Base-by-base conservation (phyloP, 2,113 vertebrate species). In the Dicaeum eximium region DNA sequence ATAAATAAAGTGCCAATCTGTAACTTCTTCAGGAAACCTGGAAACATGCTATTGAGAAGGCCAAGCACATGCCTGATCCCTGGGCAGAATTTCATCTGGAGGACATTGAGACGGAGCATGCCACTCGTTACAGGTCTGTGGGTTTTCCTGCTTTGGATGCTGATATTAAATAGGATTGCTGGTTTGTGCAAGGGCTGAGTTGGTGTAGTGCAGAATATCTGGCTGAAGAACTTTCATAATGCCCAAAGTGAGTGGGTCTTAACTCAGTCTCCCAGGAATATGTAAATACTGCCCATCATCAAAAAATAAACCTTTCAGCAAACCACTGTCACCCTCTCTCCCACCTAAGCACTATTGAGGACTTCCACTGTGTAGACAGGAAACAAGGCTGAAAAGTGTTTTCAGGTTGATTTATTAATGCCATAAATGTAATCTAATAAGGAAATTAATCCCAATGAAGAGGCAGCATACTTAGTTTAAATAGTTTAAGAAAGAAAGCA, bases 51-150 rank as follows among this genome's bases (percentile, higher is more conserved):
- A 98, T 99, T 5, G 91, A 98, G 97, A 99, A 99, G 90, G 99
- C 99, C 64, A 99, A 98, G 94, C 98, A 98, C 67, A 99, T 99
- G 99, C 99, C 99, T 6, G 99, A 99, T 96, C 99, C 99, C 4
- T 99, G 99, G 99, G 99, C 99, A 1, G 98, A 99, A 94, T 99
- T 99, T 86, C 99, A 99, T 51, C 97, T 99, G 64, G 99, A 99
- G 95, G 98, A 99, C 3, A 94, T 99, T 18, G 95, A 98, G 94
- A 99, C 98, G 0, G 99, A 99, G 11, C 91, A 97, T 3, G 99
- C 99, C 66, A 97, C 96, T 30, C 98, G 99, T 67, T 99, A 99
- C 98, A 99, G 99, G 99, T 99, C 78, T 79, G 97, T 93, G 38
- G 16, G 10, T 24, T 7, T 40, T 88, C 61, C 35, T 50, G 47